Base-by-base conservation (phyloP, 1,140 invertebrate genomes). In the Tribolium castaneum region DNA sequence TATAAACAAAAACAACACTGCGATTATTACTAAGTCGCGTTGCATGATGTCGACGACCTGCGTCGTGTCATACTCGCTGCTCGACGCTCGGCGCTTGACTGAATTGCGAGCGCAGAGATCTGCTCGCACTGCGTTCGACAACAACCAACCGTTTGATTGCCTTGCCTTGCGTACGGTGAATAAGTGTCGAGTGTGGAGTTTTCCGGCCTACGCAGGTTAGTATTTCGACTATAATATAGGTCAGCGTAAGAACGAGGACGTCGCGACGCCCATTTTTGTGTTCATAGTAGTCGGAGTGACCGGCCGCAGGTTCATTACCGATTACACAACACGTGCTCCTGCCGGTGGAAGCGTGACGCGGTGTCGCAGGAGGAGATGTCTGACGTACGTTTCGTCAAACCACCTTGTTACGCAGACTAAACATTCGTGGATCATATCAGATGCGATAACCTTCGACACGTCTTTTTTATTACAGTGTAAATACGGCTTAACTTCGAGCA, bases 1-100 rank as follows among this genome's bases (percentile, higher is more conserved):
- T 10, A 22, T n/a, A 19, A 16, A 59, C 16, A 59, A 7, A 30
- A 66, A 14, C 30, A 59, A 30, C 14, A 78, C 9, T 45, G 76
- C 72, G 9, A 80, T 49, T 7, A 82, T 5, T 56, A 74, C 25
- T 12, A 81, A 79, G 77, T 30, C 59, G 72, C 72, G 62, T 72
- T 71, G 52, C 70, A 56, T 59, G 39, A 34, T 70, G 59, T 72
- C 78, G 77, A 62, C 77, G 78, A 59, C 74, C 75, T 51, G 56
- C 59, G 75, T 49, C 75, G 56, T 70, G 51, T 66, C 77, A 78
- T 78, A 51, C 77, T 78, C 56, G 49, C 70, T 52, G 22, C 34
- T 14, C 77, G 59, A 74, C 45, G 56, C 22, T 78, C 56, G 30
- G 51, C 77, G 71, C 62, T 51, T 56, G 70, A 76, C 77, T 75